These are phyloP conservation scores for Danio albolineatus DNA, from an alignment of 2,797 vertebrate species.

Conservation along the genomic window DNA sequence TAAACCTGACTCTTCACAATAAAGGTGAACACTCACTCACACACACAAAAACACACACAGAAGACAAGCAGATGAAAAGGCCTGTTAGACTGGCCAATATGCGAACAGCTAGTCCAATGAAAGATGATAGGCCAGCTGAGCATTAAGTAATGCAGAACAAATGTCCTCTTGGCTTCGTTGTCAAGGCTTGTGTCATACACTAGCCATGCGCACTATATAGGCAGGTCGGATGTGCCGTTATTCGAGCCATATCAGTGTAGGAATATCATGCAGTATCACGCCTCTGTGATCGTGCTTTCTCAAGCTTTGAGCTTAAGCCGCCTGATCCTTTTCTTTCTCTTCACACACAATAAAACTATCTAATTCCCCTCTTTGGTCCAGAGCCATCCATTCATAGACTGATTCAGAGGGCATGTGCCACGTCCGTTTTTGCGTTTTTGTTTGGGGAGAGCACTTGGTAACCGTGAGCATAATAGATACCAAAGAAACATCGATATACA, in stretches of 20 bases:
- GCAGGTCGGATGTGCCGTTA: constrained; percentile 7
- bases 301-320: constrained; percentile 31
- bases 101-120: constrained; percentile 36
- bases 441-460: constrained; percentile 32
- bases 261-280: constrained; percentile 30
- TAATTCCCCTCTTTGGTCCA: constrained; percentile 32
- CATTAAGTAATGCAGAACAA: constrained; percentile 56
- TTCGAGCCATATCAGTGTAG: neutral
- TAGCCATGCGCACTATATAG: constrained; percentile 46
- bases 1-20: neutral
- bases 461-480: constrained; percentile 41
- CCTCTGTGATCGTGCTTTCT: constrained; percentile 24
- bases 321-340: constrained; percentile 29
- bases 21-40: constrained; percentile 1
- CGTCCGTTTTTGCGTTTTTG: constrained; percentile 13
- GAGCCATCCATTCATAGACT: constrained; percentile 25
- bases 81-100: constrained; percentile 37
- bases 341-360: constrained; percentile 38
- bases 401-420: constrained; percentile 15
- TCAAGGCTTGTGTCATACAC: constrained; percentile 42
- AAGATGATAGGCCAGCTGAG: constrained; percentile 52
- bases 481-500: constrained; percentile 22
- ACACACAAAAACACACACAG: constrained; percentile 2
- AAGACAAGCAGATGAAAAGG: constrained; percentile 39
- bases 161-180: constrained; percentile 51